phyloP scores from a whole-genome alignment of 2,888 invertebrate species.

The Tinea semifulvella region DNA sequence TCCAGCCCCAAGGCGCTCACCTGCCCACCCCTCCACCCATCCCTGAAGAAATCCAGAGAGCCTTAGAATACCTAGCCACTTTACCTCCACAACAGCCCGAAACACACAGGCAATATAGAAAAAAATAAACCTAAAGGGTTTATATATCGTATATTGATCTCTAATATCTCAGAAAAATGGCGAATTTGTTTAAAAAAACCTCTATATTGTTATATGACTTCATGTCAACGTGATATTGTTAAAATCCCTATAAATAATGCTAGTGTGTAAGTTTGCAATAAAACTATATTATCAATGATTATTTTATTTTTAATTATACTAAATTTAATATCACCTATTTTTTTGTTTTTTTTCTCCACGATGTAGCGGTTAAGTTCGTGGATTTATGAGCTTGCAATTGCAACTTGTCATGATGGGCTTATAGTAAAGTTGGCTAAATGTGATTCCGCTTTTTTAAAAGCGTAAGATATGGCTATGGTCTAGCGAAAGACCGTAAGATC shows the following conservation, averaged over 20 bases:
- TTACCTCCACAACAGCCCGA: constrained; percentile 59
- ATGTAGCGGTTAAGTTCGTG: too few relatives aligned
- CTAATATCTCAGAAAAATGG: not conserved
- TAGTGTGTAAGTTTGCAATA: constrained; percentile 9
- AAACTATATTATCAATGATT: not conserved
- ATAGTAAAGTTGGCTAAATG: too few relatives aligned
- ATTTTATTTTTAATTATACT: too few relatives aligned
- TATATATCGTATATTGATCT: not conserved
- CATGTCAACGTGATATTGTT: constrained; percentile 9
- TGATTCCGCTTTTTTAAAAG: too few relatives aligned
- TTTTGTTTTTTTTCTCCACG: too few relatives aligned
- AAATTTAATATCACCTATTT: too few relatives aligned
- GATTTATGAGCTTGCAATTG: too few relatives aligned
- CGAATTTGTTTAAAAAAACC: constrained; percentile 10
- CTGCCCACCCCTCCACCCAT: constrained; percentile 74
- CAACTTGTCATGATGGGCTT: too few relatives aligned
- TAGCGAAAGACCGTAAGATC: too few relatives aligned
- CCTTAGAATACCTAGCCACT: constrained; percentile 71
- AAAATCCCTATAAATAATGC: constrained; percentile 1
- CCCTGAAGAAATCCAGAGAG: constrained; percentile 72
- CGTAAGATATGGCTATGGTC: too few relatives aligned
- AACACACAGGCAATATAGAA: constrained; percentile 25
- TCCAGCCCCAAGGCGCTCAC: constrained; percentile 72
- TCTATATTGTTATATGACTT: constrained; percentile 10
- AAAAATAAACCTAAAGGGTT: constrained; percentile 23